Base-by-base conservation (phyloP, 1,140 invertebrate genomes). In the Holotrichia oblita region DNA sequence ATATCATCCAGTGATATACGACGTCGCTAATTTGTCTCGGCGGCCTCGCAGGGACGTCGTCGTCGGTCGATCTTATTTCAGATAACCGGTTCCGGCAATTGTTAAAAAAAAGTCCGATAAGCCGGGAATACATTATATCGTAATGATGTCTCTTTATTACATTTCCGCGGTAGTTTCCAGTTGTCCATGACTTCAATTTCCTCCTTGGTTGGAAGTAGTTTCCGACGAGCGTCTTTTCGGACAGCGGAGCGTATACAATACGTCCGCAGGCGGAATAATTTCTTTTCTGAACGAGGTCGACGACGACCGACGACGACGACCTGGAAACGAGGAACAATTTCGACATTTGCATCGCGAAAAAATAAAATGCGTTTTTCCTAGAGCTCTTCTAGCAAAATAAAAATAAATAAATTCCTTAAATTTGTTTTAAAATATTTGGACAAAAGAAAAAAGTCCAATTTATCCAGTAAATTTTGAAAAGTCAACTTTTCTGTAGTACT, bases 141-240 rank as follows among this genome's bases (percentile, higher is more conserved):
- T 22, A 34, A 22, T 22, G 17, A 69, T 4, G 61, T 69, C 22
- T 22, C 22, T 22, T 69, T 69, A 69, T 69, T 69, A 22, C 61
- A 22, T 69, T 69, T 69, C 22, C 61, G 61, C 14, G n/a, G 61
- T 22, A 69, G 61, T 69, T 69, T 69, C 61, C 61, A 17, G 61
- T 69, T 69, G 61, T 69, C 61, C 61, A 69, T 22, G 61, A 69
- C 61, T 34, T 69, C 61, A 69, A 69, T 69, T 69, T 69, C 61
- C 61, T 69, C 61, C 61, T 20, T 20, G 7, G 61, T 22, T 69
- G 12, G 61, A 69, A 69, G 24, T 69, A 69, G 61, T 69, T 69
- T 69, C 61, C 61, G 61, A 0, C 22, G 8, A 69, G 12, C 61
- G 22, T 69, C 61, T 69, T 69, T 34, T 22, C 22, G 22, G 27